Evolutionary conservation across 1,140 invertebrate species (phyloP), one percentile per base, ranked within the genome.

Genomic region (Lutraria rhynchaena): DNA sequence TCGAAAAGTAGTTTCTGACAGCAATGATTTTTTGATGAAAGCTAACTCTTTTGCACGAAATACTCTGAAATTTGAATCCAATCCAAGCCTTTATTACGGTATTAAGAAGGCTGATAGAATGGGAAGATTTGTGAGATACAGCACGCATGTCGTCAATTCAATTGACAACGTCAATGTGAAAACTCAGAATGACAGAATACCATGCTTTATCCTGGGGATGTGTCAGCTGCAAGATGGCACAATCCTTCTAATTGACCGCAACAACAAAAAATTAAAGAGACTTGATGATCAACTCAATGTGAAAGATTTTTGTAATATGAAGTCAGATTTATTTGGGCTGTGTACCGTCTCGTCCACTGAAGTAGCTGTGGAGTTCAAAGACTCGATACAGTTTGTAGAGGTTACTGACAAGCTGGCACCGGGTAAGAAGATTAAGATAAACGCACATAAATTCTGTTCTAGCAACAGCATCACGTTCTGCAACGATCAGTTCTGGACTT

Each of bases 321-420:
- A 19, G 1, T 7, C 1, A 3, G 29, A 31, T 51, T 46, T 46
- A 41, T 17, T 7, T 1, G 44, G 29, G n/a, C n/a, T 70, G 4
- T 70, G 67, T 37, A n/a, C 31, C 44, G 53, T 46, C 4, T 29
- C 33, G 7, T 3, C n/a, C 1, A 70, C 19, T 70, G 67, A 70
- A 24, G 67, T 70, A 0, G 67, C 67, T 51, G 67, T 70, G 29
- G 46, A 65, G n/a, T 13, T 2, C n/a, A 65, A 65, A 11, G 46
- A 65, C 61, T 24, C 3, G 5, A 22, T 65, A 11, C 19, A 44
- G 61, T 65, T 65, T 46, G 31, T 65, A 44, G n/a, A n/a, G n/a
- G n/a, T n/a, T n/a, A n/a, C n/a, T n/a, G n/a, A n/a, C n/a, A n/a
- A n/a, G n/a, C n/a, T n/a, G n/a, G n/a, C n/a, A n/a, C n/a, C n/a